Base-by-base conservation (phyloP, 2,797 vertebrate species). In the Chromis chromis region DNA sequence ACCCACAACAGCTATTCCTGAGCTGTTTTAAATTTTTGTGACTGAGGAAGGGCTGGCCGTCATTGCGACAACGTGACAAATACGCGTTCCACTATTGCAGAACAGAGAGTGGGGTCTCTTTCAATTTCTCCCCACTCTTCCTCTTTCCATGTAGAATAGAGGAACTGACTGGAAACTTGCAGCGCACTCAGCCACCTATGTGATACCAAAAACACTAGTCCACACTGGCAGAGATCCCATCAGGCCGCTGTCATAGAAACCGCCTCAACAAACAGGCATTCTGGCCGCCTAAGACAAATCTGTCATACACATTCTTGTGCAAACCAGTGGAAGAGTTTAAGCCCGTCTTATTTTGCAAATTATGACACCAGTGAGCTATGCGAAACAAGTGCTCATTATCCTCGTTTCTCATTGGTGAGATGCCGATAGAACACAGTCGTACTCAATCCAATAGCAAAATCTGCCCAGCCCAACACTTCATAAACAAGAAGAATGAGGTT, bases 231-330 rank as follows among this genome's bases (percentile, higher is more conserved):
- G 50, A 27, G 36, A 55, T 83, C 72, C 78, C 63, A 72, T 81
- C 81, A 86, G 70, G 64, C 36, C 0, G 82, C 89, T 36, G 79
- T 79, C 84, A 88, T 75, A 68, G 90, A 17, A 91, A 91, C 86
- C 6, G 44, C 65, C 67, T 65, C 78, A 91, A 90, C 88, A 94
- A 93, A 92, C 82, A 93, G 21, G 19, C 61, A 10, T 52, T 76
- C 57, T 84, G 76, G 66, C 58, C 0, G 52, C 52, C 56, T 53
- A n/a, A 49, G 55, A 58, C 59, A 74, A 89, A 80, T 86, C 59
- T 70, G 76, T 84, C 73, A 83, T 44, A 73, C 44, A 59, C 57
- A 77, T 69, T 83, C 48, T 69, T 70, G 59, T 28, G 56, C 63
- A 87, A 76, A 72, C 54, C 50, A 68, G 67, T 56, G 48, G 76